Conservation (phyloP, 1,140 invertebrate genomes). For the Formica exsecta region DNA sequence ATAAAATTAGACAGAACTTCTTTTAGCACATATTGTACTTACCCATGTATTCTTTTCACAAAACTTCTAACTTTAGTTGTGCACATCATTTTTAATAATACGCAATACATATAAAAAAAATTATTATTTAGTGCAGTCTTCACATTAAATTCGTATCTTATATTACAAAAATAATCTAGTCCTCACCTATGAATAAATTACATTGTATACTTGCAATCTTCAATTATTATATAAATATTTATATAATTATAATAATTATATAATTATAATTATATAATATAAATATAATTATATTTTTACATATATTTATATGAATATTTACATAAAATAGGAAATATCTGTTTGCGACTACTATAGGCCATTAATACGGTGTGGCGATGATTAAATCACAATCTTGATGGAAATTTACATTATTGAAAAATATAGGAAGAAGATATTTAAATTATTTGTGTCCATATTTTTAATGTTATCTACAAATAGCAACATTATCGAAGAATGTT, state of each 20-base stretch:
- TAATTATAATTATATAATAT: slow-evolving; percentile 16
- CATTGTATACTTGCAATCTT: slow-evolving; percentile 46
- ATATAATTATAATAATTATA: slow-evolving; percentile 37
- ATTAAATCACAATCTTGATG: slow-evolving; percentile 27
- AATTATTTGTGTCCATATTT: slow-evolving; percentile 7
- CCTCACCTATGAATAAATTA: slow-evolving; percentile 56
- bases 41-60: slow-evolving; percentile 23
- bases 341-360: background rate
- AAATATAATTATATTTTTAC: too few relatives aligned
- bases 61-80: slow-evolving; percentile 14
- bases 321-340: slow-evolving; percentile 8
- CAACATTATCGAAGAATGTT: background rate
- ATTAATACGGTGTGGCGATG: background rate
- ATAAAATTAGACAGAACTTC: background rate
- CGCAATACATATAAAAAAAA: slow-evolving; percentile 18
- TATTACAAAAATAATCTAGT: slow-evolving; percentile 63
- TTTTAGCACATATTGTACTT: slow-evolving; percentile 44
- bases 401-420: background rate
- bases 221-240: slow-evolving; percentile 54
- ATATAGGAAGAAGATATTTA: background rate
- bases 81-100: slow-evolving; percentile 20
- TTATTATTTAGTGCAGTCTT: slow-evolving; percentile 35
- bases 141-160: slow-evolving; percentile 28
- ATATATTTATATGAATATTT: slow-evolving; percentile 37
- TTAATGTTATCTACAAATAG: background rate